A percentile compares a stretch with the other conserved stretches of the same genome.
Evolutionary conservation across 2,797 vertebrate genomes (phyloP).

Genomic region (Buceros bicornis): DNA sequence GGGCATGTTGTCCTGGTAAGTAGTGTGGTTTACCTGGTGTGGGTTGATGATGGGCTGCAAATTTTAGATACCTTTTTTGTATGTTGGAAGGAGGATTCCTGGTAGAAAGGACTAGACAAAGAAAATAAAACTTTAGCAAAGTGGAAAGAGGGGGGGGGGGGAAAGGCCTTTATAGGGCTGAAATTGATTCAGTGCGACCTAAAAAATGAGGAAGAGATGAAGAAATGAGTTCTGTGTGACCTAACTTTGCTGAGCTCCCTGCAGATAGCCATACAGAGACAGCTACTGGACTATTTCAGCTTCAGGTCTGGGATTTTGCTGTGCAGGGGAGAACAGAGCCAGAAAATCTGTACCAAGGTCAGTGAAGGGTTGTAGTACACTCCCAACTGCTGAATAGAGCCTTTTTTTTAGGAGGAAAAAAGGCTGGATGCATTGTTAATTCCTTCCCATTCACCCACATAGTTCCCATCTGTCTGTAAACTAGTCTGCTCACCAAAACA

Average conservation of each 20-base stretch:
- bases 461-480: not conserved
- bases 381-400: constrained; percentile 16
- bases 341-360: constrained; percentile 37
- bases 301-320: constrained; percentile 1
- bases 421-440: not conserved
- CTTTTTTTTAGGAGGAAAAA: not conserved
- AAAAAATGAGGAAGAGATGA: not conserved
- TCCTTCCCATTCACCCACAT: not conserved
- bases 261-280: not conserved
- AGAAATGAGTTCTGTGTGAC: not conserved
- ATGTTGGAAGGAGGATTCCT: not conserved
- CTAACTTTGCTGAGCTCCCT: not conserved
- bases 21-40: not conserved
- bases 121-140: not conserved
- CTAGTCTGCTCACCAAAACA: not conserved
- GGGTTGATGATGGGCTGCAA: not conserved
- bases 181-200: not conserved
- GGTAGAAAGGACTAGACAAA: not conserved
- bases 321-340: not conserved
- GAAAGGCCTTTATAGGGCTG: not conserved
- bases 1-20: not conserved
- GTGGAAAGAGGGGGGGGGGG: not conserved
- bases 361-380: not conserved
- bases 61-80: not conserved
- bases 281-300: not conserved